Evolutionary conservation across 2,888 invertebrate genomes (phyloP).

Genomic region (Mallateleia sp.): DNA sequence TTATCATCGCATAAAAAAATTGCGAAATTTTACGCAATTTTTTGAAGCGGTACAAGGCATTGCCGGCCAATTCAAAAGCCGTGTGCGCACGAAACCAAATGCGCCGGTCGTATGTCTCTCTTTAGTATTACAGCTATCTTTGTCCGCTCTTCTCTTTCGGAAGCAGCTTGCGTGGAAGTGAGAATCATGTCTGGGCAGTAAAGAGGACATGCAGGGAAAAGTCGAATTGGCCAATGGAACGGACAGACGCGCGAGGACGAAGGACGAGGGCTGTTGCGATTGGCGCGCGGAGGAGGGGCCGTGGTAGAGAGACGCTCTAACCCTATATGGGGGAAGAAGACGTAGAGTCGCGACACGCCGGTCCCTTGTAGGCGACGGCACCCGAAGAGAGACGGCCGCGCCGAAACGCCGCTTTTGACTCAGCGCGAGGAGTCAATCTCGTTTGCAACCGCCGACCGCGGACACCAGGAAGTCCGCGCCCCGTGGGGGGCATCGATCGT

Average conservation of each 20-base stretch:
- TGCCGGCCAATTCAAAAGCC: constrained; percentile 6
- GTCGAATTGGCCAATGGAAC: constrained; percentile 62
- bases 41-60: not conserved
- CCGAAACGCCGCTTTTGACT: not conserved
- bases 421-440: not conserved
- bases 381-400: constrained; percentile 34
- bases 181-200: constrained; percentile 49
- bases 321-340: constrained; percentile 55
- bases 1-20: too few relatives aligned
- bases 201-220: constrained; percentile 64
- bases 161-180: constrained; percentile 57
- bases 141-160: constrained; percentile 22
- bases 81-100: constrained; percentile 11
- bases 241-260: constrained; percentile 53
- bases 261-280: constrained; percentile 64
- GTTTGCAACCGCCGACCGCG: constrained; percentile 26
- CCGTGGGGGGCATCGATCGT: not conserved
- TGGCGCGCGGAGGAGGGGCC: constrained; percentile 57
- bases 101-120: not conserved
- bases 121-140: not conserved
- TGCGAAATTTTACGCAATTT: too few relatives aligned
- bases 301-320: constrained; percentile 67
- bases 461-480: constrained; percentile 43
- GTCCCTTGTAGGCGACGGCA: constrained; percentile 19
- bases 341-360: constrained; percentile 50